Percentiles rank a stretch among this genome's conserved stretches.
Conservation (phyloP, 2,888 invertebrate genomes). For the Pandemis corylana region DNA sequence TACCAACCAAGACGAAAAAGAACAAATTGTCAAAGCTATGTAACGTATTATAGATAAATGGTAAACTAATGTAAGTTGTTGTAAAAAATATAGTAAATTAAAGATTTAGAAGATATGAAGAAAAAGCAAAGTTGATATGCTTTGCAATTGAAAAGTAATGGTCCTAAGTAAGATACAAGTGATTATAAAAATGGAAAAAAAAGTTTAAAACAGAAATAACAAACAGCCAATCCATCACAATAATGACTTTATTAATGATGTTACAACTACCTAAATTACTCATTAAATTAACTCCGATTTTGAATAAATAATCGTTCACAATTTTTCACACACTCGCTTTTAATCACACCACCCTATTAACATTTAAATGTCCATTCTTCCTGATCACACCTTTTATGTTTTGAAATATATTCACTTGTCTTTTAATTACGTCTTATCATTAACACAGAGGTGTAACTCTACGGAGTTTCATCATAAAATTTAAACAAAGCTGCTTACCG, state of each 20-base stretch:
- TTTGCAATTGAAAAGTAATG: too few species aligned
- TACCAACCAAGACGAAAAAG: conserved; percentile 14
- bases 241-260: conserved; percentile 11
- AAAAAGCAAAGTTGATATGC: too few species aligned
- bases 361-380: conserved; percentile 36
- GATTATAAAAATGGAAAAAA: too few species aligned
- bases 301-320: conserved; percentile 27
- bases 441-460: conserved; percentile 45
- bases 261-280: conserved; percentile 3
- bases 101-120: too few species aligned
- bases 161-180: too few species aligned
- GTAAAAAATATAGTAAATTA: too few species aligned
- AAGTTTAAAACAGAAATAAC: not conserved
- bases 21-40: not conserved
- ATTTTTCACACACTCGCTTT: conserved; percentile 37
- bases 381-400: conserved; percentile 38
- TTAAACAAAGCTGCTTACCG: conserved; percentile 43
- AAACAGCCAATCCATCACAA: conserved; percentile 9
- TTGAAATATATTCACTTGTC: conserved; percentile 42
- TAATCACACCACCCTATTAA: conserved; percentile 26
- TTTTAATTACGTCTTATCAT: conserved; percentile 44
- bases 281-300: conserved; percentile 19
- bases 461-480: conserved; percentile 45
- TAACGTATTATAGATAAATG: not conserved
- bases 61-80: not conserved